Evolutionary conservation across 35 echinoderm and acorn worm species (phyloP), one percentile per base, ranked within the genome.

Genomic region (Chiridota heheva): DNA sequence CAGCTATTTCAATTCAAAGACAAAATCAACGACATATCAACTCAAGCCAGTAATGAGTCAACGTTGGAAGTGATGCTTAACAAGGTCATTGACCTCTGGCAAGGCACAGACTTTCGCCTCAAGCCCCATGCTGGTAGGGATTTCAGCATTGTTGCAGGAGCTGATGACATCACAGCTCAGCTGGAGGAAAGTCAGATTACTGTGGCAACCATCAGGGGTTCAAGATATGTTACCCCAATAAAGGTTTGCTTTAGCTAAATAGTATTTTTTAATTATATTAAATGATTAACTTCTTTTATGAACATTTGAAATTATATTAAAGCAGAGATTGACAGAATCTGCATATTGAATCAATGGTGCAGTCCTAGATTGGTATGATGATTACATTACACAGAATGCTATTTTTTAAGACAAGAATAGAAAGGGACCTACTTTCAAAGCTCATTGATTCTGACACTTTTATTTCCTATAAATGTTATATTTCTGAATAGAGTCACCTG

Each of bases 131-230:
- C 84, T 44, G 83, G 89, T 42, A 35, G 95, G 36, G 95, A 98
- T 77, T 87, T 98, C 65, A 88, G 87, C 63, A 98, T 98, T 48
- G 80, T 98, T 5, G 89, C 95, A 36, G 89, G 89, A 46, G 95
- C 95, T 17, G 95, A 98, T 75, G 95, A 98, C 74, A 98, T 98
- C 68, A 88, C 76, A 30, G 81, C 85, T 39, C 95, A 98, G 81
- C 81, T 98, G 77, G 95, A 98, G 70, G 95, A 98, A 36, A 98
- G 95, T 85, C 95, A 98, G 44, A 89, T 98, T 53, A 98, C 95
- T 48, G 85, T 98, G 86, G 89, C 89, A 76, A 98, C 95, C 76
- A 98, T 98, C 60, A 78, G 95, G 77, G 95, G 95, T 13, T 98
- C 95, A 18, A 84, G 89, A 91, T 98, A 91, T 92, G 95, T 91